Percentiles rank a stretch among this genome's conserved stretches.
Conservation (phyloP, 2,797 vertebrate genomes). For the Phalanger gymnotis region DNA sequence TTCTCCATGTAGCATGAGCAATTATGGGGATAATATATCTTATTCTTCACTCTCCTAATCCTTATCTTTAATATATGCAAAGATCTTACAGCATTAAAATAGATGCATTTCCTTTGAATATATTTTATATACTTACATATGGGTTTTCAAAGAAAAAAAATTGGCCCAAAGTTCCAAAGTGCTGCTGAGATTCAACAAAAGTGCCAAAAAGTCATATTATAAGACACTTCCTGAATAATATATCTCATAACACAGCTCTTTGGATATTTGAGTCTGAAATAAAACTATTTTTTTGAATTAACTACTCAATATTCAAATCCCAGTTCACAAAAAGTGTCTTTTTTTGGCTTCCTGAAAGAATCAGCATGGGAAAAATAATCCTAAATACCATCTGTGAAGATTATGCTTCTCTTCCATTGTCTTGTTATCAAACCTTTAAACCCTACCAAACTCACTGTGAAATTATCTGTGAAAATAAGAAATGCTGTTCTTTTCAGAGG, state of each 20-base stretch:
- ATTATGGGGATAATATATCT: background rate
- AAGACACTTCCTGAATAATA: background rate
- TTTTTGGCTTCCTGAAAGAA: conserved; percentile 20
- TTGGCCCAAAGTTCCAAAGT: background rate
- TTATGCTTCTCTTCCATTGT: background rate
- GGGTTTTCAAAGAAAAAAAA: conserved; percentile 21
- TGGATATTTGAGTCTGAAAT: conserved; percentile 29
- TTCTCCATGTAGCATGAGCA: background rate
- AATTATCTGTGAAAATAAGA: conserved; percentile 26
- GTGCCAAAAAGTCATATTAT: conserved; percentile 11
- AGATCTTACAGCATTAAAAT: conserved; percentile 29
- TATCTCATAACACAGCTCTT: background rate
- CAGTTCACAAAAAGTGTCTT: background rate
- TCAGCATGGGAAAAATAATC: conserved; percentile 1
- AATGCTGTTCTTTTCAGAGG: conserved; percentile 35
- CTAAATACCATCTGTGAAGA: background rate
- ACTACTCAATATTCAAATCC: background rate
- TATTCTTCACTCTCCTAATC: conserved; percentile 13
- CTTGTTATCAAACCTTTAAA: conserved; percentile 20
- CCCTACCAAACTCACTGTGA: background rate
- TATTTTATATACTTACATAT: conserved; percentile 29
- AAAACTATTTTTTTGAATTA: background rate
- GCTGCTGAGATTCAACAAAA: background rate
- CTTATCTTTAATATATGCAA: background rate
- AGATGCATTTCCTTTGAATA: background rate